Evolutionary conservation across 2,797 vertebrate species (phyloP).

Genomic region (Strix occidentalis): DNA sequence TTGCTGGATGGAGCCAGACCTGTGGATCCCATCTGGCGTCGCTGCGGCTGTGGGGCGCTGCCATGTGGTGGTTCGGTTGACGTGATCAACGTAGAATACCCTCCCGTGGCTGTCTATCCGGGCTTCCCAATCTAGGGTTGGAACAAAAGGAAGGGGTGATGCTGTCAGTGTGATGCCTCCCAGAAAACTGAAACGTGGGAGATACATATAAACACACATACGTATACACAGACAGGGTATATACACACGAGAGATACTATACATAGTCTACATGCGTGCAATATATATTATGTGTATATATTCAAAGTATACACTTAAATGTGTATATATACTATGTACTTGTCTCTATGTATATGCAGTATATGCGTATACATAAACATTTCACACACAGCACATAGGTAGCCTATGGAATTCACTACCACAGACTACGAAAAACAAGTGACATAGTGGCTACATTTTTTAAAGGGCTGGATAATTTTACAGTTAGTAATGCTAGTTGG

Average conservation of each 20-base stretch:
- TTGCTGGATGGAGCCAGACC: slow-evolving; percentile 92
- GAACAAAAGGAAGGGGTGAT: slow-evolving; percentile 54
- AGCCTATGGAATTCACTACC: background rate
- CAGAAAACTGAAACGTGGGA: background rate
- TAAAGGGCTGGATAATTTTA: background rate
- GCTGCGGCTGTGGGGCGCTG: slow-evolving; percentile 87
- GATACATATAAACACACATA: background rate
- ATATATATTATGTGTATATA: background rate
- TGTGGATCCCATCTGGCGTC: slow-evolving; percentile 85
- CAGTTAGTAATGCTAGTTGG: background rate
- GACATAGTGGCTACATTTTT: background rate
- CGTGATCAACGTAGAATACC: slow-evolving; percentile 96
- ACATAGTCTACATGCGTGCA: background rate
- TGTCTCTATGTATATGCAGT: background rate
- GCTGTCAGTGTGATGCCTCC: background rate
- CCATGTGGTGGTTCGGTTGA: slow-evolving; percentile 97
- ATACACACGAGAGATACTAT: background rate
- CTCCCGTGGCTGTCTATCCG: slow-evolving; percentile 95
- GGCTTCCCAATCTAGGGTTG: slow-evolving; percentile 92
- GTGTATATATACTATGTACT: background rate
- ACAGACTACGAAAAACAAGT: background rate
- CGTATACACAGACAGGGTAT: background rate
- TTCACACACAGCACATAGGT: background rate
- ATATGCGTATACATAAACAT: slow-evolving; percentile 1
- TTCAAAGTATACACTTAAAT: background rate